Conservation (phyloP, 2,888 invertebrate species). For the Brachynemurus nebulosus region DNA sequence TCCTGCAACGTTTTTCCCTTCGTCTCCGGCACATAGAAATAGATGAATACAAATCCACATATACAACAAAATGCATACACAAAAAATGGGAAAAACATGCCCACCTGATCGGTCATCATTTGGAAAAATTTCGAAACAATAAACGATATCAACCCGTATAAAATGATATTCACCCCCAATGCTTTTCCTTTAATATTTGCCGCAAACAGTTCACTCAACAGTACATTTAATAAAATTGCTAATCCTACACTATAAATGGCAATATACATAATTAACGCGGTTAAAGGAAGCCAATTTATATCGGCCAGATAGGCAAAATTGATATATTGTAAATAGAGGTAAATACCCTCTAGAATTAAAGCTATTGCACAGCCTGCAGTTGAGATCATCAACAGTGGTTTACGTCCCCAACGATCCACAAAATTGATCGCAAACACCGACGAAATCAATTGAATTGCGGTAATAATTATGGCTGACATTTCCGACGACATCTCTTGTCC, state of each 20-base stretch:
- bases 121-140: conserved; percentile 7
- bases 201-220: conserved; percentile 6
- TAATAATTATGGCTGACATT: conserved; percentile 27
- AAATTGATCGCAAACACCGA: conserved; percentile 15
- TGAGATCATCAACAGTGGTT: conserved; percentile 28
- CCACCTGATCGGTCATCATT: background rate
- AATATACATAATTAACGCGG: conserved; percentile 1
- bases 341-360: conserved; percentile 2
- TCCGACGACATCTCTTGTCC: conserved; percentile 16
- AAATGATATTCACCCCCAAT: conserved; percentile 4
- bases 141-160: conserved; percentile 1
- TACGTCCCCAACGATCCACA: conserved; percentile 26
- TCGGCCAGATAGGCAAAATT: background rate
- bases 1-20: conserved; percentile 7
- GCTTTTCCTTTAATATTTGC: conserved; percentile 7
- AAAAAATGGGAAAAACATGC: conserved; percentile 9
- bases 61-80: conserved; percentile 3
- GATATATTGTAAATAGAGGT: conserved; percentile 4
- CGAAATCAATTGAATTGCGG: conserved; percentile 25
- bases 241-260: conserved; percentile 4
- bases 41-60: conserved; percentile 1
- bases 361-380: conserved; percentile 1
- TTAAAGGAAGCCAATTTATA: conserved; percentile 3
- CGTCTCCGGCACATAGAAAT: conserved; percentile 7
- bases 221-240: background rate